A percentile compares a stretch with the other conserved stretches of the same genome.
Evolutionary conservation across 53 echinoderm and acorn worm genomes (phyloP).

Genomic region (Paelopatides confundens): DNA sequence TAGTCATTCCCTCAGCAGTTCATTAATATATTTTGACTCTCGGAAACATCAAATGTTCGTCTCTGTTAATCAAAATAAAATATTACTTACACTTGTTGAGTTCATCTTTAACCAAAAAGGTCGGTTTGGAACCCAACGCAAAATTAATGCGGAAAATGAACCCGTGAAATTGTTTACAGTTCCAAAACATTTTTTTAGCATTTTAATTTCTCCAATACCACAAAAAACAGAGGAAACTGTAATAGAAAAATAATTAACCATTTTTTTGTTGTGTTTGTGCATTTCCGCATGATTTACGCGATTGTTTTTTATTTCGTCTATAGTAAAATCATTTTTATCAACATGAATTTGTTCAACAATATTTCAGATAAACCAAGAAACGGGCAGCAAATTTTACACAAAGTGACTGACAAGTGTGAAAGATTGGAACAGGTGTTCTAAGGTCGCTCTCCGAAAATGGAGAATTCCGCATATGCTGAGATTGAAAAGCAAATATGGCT

Average conservation of each 20-base stretch:
- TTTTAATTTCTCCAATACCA: too few species aligned
- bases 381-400: conserved; percentile 26
- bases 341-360: conserved; percentile 28
- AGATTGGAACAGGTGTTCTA: conserved; percentile 40
- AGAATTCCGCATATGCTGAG: neutral
- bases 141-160: too few species aligned
- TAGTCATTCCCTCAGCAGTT: too few species aligned
- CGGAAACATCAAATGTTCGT: too few species aligned
- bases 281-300: conserved; percentile 3
- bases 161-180: too few species aligned
- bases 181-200: too few species aligned
- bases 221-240: too few species aligned
- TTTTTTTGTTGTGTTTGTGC: neutral
- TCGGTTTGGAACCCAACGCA: too few species aligned
- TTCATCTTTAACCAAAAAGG: too few species aligned
- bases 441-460: neutral
- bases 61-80: too few species aligned
- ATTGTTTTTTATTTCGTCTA: neutral
- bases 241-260: neutral
- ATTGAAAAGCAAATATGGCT: neutral
- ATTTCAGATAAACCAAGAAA: neutral
- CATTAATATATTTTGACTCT: too few species aligned
- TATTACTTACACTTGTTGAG: too few species aligned
- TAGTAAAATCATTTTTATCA: conserved; percentile 3
- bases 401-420: conserved; percentile 44